Base-by-base conservation (phyloP, 2,888 invertebrate species). In the Apotomis capreana region DNA sequence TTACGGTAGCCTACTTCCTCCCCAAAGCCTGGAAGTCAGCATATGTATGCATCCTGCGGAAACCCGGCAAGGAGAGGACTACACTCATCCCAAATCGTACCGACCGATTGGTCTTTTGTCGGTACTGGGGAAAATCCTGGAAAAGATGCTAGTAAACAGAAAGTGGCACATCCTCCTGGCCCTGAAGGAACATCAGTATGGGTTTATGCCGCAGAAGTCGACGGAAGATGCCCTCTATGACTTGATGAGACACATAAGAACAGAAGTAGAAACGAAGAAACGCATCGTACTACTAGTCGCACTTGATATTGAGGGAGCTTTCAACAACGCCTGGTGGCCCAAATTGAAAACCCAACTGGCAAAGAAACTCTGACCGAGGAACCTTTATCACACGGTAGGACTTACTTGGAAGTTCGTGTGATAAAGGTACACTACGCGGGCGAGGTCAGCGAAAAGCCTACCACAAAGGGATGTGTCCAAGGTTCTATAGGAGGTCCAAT, bases 321-420 rank as follows among this genome's bases (percentile, higher is more conserved):
- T 80, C 59, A 78, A 80, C 70, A 73, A 74, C 62, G 77, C 78
- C 4, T 78, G 77, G 78, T 78, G 78, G 77, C 78, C 78, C 10
- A 55, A 57, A 5, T 74, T 78, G 3, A 64, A 67, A 46, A 8
- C 51, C 6, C 65, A 74, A 37, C 62, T 77, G 8, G 68, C 26
- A 9, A 13, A 51, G 4, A 72, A 67, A 51, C 52, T 51, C 0
- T 74, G 69, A 26, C 77, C 76, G 9, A 10, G 15, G 9, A 68
- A 68, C 46, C 46, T 73, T 15, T 57, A 44, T 5, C 15, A 60
- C 3, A 12, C 62, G 26, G 64, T 73, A 3, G 5, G 15, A 63
- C 64, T 5, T 73, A 73, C 65, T 52, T 73, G 10, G 10, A 46
- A 13, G 61, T 60, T 61, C 37, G 73, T 12, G 46, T 15, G 15